Conservation (phyloP, 2,888 invertebrate genomes). For the Lycophotia porphyrea region DNA sequence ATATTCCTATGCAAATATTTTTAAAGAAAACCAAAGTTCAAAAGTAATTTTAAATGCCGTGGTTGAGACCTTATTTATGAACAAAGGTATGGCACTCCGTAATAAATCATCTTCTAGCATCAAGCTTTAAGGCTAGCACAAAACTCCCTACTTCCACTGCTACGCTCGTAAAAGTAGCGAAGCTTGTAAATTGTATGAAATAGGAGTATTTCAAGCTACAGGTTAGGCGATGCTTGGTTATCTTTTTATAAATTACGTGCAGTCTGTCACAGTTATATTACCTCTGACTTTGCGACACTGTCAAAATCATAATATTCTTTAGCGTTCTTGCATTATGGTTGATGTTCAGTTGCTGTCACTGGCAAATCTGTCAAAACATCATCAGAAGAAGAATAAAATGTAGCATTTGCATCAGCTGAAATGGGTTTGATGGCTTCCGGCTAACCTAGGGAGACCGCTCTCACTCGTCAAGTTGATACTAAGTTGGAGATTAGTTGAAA, state of each 20-base stretch:
- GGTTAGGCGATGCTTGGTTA: slow-evolving; percentile 18
- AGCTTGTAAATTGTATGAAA: slow-evolving; percentile 47
- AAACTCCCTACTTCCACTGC: slow-evolving; percentile 22
- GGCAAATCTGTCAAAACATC: neutral
- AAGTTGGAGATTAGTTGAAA: no score
- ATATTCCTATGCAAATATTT: neutral
- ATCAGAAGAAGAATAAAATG: no score
- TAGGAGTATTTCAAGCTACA: slow-evolving; percentile 14
- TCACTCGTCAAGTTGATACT: no score
- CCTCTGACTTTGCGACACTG: neutral
- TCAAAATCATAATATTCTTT: neutral
- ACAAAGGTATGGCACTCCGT: slow-evolving; percentile 10
- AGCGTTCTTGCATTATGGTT: neutral
- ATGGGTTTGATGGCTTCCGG: no score
- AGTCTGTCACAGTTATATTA: neutral
- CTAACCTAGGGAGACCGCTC: no score
- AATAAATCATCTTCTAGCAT: slow-evolving; percentile 23
- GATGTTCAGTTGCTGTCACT: neutral
- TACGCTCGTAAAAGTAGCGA: slow-evolving; percentile 35
- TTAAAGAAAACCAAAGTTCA: neutral
- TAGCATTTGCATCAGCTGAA: no score
- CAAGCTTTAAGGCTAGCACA: slow-evolving; percentile 12
- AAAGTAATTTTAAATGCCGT: neutral
- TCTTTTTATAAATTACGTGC: slow-evolving; percentile 11
- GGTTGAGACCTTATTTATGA: slow-evolving; percentile 19